Base-by-base conservation (phyloP, 2,888 invertebrate genomes). In the Congeria kusceri region DNA sequence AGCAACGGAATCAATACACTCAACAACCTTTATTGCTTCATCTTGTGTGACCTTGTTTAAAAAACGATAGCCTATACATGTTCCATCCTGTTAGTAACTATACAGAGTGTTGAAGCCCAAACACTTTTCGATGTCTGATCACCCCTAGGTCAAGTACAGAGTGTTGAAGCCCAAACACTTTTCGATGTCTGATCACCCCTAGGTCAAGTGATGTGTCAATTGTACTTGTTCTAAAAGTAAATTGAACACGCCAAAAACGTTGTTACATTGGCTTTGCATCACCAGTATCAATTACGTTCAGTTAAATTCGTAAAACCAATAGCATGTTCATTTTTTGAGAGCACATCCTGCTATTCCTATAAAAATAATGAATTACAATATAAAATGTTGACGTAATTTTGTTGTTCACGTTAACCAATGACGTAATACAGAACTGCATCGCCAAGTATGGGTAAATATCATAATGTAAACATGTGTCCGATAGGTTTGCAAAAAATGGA, bases 11-110 rank as follows among this genome's bases (percentile, higher is more conserved):
- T 78, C 80, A 53, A 80, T 62, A 53, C 83, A 83, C 28, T 82
- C 80, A 28, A 73, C 73, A 20, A 75, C 67, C 61, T 80, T 79
- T 49, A 74, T 83, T 13, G 69, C 74, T 69, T 83, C 83, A 3
- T 46, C 29, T 61, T 65, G 53, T 9, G 74, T 80, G 5, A 71
- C 71, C 20, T 68, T 47, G 46, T 80, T 85, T 0, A 85, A 3
- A 11, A 29, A 28, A 18, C 32, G 58, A 56, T 77, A 81, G 32
- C 80, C 78, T 1, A 83, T 69, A 44, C 78, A 74, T 44, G 64
- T 75, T 20, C 76, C 77, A 61, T 74, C 66, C 47, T 77, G 79
- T 57, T 80, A 82, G 13, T 63, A 3, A 77, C 69, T 20, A 82
- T 25, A 25, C 61, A 44, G 1, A 80, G 46, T 1, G 78, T 80